Conservation (phyloP, 2,113 vertebrate species). For the Nothocercus julius region DNA sequence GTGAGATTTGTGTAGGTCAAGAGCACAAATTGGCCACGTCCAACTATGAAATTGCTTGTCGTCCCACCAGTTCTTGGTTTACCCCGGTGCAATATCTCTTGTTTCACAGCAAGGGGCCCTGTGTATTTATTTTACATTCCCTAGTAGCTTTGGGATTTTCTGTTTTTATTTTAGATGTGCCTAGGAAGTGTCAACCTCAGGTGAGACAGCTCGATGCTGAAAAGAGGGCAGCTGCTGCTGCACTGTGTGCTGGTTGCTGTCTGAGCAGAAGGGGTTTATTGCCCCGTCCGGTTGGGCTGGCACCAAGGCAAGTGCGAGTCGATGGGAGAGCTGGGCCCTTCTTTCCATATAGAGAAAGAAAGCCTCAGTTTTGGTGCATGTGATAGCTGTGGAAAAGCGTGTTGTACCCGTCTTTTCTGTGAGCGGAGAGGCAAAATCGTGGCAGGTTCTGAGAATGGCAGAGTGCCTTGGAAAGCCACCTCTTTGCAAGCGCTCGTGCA, state of each 20-base stretch:
- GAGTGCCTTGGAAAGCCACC: neutral
- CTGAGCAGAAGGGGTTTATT: neutral
- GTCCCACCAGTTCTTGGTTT: neutral
- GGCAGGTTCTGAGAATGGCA: conserved; percentile 36
- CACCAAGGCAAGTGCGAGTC: neutral
- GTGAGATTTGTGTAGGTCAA: neutral
- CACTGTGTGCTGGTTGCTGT: no score
- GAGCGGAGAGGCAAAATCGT: conserved; percentile 19
- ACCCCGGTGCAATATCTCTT: neutral
- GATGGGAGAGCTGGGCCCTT: neutral
- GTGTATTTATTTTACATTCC: neutral
- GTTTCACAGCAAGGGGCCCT: neutral
- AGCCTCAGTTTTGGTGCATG: neutral
- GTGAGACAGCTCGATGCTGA: no score
- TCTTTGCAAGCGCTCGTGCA: neutral
- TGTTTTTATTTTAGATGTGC: neutral
- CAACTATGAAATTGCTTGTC: neutral
- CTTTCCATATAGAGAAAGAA: neutral
- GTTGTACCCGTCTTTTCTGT: neutral
- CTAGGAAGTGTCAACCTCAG: neutral
- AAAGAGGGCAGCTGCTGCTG: no score
- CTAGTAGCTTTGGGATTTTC: neutral
- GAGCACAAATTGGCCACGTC: neutral
- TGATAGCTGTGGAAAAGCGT: neutral
- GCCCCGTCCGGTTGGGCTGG: neutral